These are phyloP conservation scores for Nymphalis io DNA, from an alignment of 1,140 invertebrate genomes.

Conservation along the genomic window DNA sequence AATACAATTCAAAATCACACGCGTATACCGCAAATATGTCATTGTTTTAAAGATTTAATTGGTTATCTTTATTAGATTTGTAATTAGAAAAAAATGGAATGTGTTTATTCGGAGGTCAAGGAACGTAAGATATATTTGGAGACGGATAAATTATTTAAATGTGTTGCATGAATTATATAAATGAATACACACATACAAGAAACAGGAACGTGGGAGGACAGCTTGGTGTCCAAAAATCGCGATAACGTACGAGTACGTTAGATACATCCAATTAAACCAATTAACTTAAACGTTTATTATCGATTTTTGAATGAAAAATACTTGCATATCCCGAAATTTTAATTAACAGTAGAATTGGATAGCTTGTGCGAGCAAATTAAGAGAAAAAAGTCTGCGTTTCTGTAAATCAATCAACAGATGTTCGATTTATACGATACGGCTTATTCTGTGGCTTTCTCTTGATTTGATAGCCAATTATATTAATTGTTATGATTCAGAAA, in stretches of 20 bases:
- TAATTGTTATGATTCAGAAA: too few species aligned
- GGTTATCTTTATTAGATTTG: neutral
- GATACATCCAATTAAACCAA: slow-evolving; percentile 19
- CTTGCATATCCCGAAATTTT: too few species aligned
- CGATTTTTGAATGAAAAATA: neutral
- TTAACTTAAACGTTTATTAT: slow-evolving; percentile 3
- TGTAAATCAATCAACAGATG: too few species aligned
- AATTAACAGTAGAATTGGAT: too few species aligned
- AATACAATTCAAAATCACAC: slow-evolving; percentile 17
- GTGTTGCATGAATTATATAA: neutral
- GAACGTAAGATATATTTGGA: slow-evolving; percentile 18
- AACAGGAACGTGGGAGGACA: slow-evolving; percentile 38
- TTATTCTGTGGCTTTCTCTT: too few species aligned
- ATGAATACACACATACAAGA: slow-evolving; percentile 1
- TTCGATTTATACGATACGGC: too few species aligned
- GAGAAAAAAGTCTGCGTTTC: too few species aligned
- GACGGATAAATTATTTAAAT: slow-evolving; percentile 18
- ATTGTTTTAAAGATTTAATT: slow-evolving; percentile 24
- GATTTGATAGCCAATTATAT: too few species aligned
- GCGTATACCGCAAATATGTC: neutral
- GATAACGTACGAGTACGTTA: slow-evolving; percentile 13
- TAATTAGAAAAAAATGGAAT: slow-evolving; percentile 12
- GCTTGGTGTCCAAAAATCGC: slow-evolving; percentile 26
- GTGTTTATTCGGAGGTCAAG: slow-evolving; percentile 22
- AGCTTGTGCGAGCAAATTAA: too few species aligned